Conservation (phyloP, 2,888 invertebrate genomes). For the Hirudinaria manillensis region DNA sequence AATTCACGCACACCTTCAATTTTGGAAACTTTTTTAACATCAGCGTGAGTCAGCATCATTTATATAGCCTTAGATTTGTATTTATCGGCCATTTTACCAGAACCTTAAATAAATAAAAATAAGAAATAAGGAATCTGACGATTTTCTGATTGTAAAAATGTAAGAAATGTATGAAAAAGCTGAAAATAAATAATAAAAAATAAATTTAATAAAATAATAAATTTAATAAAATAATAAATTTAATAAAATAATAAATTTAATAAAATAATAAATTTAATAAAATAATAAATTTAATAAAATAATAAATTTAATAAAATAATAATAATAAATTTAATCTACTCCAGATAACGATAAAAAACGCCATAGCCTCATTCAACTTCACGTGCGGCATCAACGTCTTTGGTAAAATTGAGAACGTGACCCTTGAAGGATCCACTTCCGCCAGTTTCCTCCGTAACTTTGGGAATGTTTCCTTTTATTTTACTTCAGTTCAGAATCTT, state of each 20-base stretch:
- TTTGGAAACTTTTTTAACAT: constrained; percentile 20
- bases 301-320: no score
- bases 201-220: no score
- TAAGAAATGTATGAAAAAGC: no score
- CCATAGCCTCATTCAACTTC: constrained; percentile 34
- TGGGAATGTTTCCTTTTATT: constrained; percentile 25
- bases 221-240: no score
- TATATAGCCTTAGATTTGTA: neutral
- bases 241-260: no score
- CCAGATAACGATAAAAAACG: constrained; percentile 35
- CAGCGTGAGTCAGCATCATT: constrained; percentile 9
- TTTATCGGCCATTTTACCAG: neutral
- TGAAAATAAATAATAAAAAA: no score
- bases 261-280: no score
- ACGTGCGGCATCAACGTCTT: constrained; percentile 29
- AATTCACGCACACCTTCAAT: constrained; percentile 26
- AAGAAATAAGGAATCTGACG: no score
- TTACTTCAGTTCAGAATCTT: constrained; percentile 20
- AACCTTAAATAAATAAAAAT: neutral
- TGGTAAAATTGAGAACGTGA: constrained; percentile 39
- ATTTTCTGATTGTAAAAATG: no score
- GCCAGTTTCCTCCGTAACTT: constrained; percentile 35
- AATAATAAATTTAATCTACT: neutral
- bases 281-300: no score
- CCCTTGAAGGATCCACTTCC: constrained; percentile 34